phyloP scores from a whole-genome alignment of 2,113 vertebrate species.

The Eonycteris spelaea region DNA sequence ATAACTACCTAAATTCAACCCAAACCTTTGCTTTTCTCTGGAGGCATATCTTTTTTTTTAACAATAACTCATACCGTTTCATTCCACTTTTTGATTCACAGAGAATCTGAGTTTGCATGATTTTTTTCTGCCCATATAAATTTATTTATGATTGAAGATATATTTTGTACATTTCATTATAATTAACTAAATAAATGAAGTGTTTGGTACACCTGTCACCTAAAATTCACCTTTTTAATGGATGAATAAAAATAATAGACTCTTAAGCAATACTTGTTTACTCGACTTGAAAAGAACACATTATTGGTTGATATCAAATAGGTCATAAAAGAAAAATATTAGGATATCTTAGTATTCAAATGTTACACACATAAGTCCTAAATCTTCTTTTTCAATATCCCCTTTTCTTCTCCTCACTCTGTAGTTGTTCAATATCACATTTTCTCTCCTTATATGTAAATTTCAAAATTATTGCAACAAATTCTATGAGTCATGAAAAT shows the following conservation, averaged over 20 bases:
- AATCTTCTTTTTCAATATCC: not conserved
- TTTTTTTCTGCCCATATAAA: not conserved
- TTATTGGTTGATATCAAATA: not conserved
- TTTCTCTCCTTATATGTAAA: not conserved
- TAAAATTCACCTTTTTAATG: not conserved
- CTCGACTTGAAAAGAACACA: not conserved
- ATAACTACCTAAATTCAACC: not conserved
- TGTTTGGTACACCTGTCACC: not conserved
- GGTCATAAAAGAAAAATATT: not conserved
- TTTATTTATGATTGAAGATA: not conserved
- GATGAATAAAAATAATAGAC: not conserved
- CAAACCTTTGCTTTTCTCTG: not conserved
- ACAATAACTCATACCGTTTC: not conserved
- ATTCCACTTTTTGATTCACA: not conserved
- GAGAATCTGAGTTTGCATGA: not conserved
- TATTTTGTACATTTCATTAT: not conserved
- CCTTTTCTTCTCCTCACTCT: not conserved
- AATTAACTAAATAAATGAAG: not conserved
- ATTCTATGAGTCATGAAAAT: not conserved
- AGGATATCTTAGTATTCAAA: not conserved
- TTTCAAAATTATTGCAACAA: conserved; percentile 1
- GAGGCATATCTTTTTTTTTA: not conserved
- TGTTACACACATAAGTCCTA: not conserved
- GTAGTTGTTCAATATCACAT: not conserved
- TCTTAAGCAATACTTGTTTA: not conserved